These are phyloP conservation scores for Neomonachus schauinslandi DNA, from an alignment of 2,113 vertebrate species.

Conservation along the genomic window DNA sequence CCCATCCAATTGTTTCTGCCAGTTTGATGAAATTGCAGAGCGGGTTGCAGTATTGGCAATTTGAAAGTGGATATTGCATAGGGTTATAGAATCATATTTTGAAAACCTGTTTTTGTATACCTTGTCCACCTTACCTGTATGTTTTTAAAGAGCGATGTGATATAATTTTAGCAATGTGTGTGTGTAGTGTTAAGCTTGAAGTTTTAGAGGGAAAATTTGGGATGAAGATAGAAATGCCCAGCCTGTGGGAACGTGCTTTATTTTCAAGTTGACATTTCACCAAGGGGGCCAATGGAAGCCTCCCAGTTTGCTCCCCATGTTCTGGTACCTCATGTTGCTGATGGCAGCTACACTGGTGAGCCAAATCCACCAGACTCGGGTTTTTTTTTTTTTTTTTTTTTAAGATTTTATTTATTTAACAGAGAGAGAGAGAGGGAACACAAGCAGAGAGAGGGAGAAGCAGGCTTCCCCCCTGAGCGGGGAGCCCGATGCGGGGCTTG, in stretches of 20 bases:
- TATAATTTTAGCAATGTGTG: neutral
- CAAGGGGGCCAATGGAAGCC: slow-evolving; percentile 1
- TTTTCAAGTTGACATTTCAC: slow-evolving; percentile 55
- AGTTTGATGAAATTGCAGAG: slow-evolving; percentile 72
- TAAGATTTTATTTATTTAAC: no score
- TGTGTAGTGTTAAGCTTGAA: neutral
- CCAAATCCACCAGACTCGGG: neutral
- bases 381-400: neutral
- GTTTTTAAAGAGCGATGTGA: slow-evolving; percentile 43
- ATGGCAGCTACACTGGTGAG: neutral
- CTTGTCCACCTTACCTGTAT: slow-evolving; percentile 37
- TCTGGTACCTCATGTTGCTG: neutral
- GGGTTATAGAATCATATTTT: slow-evolving; percentile 42
- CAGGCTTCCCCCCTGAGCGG: no score
- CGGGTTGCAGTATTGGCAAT: slow-evolving; percentile 55
- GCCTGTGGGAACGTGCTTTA: slow-evolving; percentile 27
- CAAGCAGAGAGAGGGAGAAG: no score
- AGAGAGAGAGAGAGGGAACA: no score
- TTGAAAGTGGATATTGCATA: slow-evolving; percentile 62
- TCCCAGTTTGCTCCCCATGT: neutral
- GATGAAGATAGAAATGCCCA: slow-evolving; percentile 14
- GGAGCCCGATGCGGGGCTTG: no score
- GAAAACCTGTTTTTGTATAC: slow-evolving; percentile 40
- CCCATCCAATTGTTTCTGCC: slow-evolving; percentile 62
- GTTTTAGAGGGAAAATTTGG: slow-evolving; percentile 23